These are phyloP conservation scores for Bucorvus abyssinicus DNA, from an alignment of 2,797 vertebrate genomes.

Conservation along the genomic window DNA sequence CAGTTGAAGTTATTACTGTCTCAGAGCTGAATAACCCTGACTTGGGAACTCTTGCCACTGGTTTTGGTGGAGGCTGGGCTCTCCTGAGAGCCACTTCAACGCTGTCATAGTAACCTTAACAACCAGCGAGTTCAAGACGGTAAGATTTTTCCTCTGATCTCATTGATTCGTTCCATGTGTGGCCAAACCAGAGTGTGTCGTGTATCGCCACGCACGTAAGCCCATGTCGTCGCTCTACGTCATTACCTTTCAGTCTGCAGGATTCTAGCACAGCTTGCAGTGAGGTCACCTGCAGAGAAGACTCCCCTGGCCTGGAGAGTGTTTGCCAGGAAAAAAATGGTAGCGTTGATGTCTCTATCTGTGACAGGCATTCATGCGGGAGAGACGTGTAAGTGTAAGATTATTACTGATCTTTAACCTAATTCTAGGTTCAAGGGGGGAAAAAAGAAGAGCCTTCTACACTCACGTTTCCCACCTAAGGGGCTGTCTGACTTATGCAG, in stretches of 20 bases:
- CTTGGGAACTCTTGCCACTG: neutral
- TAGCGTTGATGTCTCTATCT: neutral
- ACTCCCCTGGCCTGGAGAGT: neutral
- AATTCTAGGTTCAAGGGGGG: neutral
- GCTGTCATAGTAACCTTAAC: neutral
- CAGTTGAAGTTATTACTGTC: neutral
- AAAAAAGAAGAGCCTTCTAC: neutral
- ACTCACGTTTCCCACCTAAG: neutral
- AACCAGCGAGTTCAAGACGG: neutral
- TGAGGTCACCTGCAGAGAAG: neutral
- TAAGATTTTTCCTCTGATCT: neutral
- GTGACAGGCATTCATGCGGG: neutral
- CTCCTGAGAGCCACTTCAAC: neutral
- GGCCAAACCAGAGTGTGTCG: neutral
- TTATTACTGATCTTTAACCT: neutral
- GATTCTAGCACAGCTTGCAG: neutral
- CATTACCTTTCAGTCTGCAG: neutral
- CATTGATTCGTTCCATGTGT: neutral
- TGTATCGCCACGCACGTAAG: neutral
- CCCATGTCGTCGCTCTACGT: fast-evolving
- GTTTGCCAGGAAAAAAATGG: neutral
- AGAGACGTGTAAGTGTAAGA: neutral
- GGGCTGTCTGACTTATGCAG: neutral
- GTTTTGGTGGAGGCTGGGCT: neutral
- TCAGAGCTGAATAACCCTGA: neutral